Evolutionary conservation across 2,888 invertebrate genomes (phyloP), one percentile per base, ranked within the genome.

Genomic region (Xanthorhoe spadicearia): DNA sequence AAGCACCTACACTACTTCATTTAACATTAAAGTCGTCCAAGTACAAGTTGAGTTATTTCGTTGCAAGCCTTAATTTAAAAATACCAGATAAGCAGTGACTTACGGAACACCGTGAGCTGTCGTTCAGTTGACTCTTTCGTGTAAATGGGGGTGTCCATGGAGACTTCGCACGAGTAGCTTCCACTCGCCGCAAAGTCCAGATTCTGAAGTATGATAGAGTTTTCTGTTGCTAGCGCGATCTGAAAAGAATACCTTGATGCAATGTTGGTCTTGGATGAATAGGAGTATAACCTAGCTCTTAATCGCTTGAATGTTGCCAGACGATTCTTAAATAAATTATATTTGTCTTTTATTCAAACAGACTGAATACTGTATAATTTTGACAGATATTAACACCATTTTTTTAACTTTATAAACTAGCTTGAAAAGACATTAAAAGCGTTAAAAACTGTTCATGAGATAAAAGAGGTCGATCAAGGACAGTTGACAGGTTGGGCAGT

Each of bases 21-120:
- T 15, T 15, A 46, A 46, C 46, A 6, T n/a, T 13, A 43, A 43
- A 43, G 15, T 46, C 15, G 48, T 15, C 38, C 38, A 43, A 43
- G 13, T 4, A 43, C 23, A 13, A 43, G 10, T 13, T 3, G 38
- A 13, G 38, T 54, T 38, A 13, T 13, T 38, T 38, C 35, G 17
- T 38, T 10, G 13, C 3, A 13, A 10, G 13, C 23, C n/a, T 7
- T 51, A n/a, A 13, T 59, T 19, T 15, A 5, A 23, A 43, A 59
- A 51, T 32, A 32, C 51, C 51, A 56, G 52, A 55, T 61, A 66
- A 51, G 51, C 51, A n/a, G 51, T 63, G 67, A 94, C 95, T 94
- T 87, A 96, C 96, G 95, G 89, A 96, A 96, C 71, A 96, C 96
- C 74, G 95, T 95, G 75, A 96, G 94, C 81, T 95, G 95, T 83